Evolutionary conservation across 2,113 vertebrate genomes (phyloP), one percentile per base, ranked within the genome.

Genomic region (Phyllopteryx taeniolatus): DNA sequence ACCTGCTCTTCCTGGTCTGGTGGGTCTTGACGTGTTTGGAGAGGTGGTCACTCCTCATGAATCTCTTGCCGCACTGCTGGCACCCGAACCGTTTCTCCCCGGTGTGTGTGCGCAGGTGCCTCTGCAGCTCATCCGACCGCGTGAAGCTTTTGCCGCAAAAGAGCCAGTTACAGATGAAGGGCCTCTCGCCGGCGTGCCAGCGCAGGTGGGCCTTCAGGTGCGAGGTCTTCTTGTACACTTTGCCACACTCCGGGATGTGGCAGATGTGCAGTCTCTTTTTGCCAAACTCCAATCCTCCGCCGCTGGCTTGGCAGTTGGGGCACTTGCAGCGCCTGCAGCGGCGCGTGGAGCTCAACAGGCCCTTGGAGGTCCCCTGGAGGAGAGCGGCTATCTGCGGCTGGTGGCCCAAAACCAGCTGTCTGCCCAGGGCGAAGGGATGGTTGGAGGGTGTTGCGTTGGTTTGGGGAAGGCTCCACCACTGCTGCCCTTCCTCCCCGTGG

Each of bases 81-180:
- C 94, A 95, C 19, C 93, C 91, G 31, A 95, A 95, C 42, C 94
- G 93, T 83, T 95, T 95, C 88, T 95, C 94, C 0, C 94, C 94
- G 0, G 94, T 95, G 90, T 95, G 94, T 0, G 94, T 95, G 76
- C 94, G 92, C n/a, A 95, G 93, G 82, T 95, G 94, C 68, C 94
- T 81, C 86, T 95, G 94, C 15, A 95, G 91, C 91, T 95, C 94
- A 9, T 95, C 94, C 0, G 94, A 95, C 19, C 94, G 93, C 2
- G 94, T 95, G 91, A 95, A 95, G 83, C 93, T 95, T 79, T 95
- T 95, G 0, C 94, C 94, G 12, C 94, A 95, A 88, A 95, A 95
- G 47, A 95, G 93, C 94, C 94, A 95, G 87, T 94, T 94, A 84
- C 94, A 95, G 85, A 95, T 86, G 84, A 95, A 95, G 67, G 94